Evolutionary conservation across 2,888 invertebrate genomes (phyloP), one percentile per base, ranked within the genome.

Genomic region (Amphimallon solstitiale): DNA sequence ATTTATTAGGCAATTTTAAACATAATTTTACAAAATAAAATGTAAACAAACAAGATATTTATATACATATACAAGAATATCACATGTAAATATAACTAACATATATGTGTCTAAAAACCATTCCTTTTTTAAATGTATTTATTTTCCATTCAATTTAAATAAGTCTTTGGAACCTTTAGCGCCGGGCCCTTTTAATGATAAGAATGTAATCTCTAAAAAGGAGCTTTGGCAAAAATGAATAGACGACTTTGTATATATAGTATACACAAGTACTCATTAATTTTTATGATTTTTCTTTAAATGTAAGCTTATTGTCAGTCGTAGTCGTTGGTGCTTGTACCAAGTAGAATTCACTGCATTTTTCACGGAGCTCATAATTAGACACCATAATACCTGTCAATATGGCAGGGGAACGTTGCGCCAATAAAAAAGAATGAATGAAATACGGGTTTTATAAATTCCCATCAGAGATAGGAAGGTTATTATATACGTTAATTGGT

Each of bases 211-310:
- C 23, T 48, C 10, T 23, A 6, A 5, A 48, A 48, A 48, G 48
- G 12, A 23, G 48, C 21, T 48, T 48, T 48, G 23, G 23, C 23
- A 48, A 48, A 48, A 48, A 48, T 48, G 48, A 48, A 48, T 48
- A 48, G 48, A 21, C 2, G 10, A 10, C 48, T 48, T 23, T 23
- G 6, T 48, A 19, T 48, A 45, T 29, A 23, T 23, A 23, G 5
- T 23, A 29, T 29, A 9, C 6, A 29, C 29, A 23, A 12, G 23
- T 19, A 4, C 48, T 48, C 48, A 48, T 48, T 48, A 48, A 48
- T n/a, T 48, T 23, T 23, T 7, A 19, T 17, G 6, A 5, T 48
- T 48, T 46, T 23, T 48, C 23, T 19, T 48, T 23, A 23, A 21
- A 21, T 23, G 10, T 23, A 48, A 48, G 48, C 48, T 48, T 48